Evolutionary conservation across 2,113 vertebrate genomes (phyloP).

Genomic region (Onychostruthus taczanowskii): DNA sequence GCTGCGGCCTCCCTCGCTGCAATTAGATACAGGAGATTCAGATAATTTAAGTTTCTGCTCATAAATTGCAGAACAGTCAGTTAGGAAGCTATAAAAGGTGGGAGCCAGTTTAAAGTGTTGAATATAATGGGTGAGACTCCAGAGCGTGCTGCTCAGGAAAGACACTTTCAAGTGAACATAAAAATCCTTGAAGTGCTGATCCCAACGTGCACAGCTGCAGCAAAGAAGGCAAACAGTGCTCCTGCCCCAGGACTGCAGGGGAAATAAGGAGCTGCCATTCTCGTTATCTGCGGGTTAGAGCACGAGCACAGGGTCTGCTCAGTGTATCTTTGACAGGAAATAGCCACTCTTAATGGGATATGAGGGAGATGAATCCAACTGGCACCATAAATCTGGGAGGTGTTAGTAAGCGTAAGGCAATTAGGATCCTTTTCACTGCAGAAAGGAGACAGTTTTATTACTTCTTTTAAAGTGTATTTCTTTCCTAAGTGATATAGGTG

Average conservation of each 20-base stretch:
- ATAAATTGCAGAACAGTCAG: background rate
- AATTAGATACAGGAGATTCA: slow-evolving; percentile 17
- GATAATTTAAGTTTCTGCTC: background rate
- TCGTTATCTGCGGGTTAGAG: background rate
- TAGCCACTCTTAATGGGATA: background rate
- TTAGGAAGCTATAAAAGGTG: slow-evolving; percentile 28
- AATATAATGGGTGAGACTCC: slow-evolving; percentile 12
- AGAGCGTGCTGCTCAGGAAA: background rate
- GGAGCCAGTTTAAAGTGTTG: background rate
- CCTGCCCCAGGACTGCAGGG: background rate
- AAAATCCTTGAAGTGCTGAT: slow-evolving; percentile 35
- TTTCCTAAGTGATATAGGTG: background rate
- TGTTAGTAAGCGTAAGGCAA: background rate
- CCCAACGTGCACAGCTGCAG: background rate
- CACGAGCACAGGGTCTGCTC: background rate
- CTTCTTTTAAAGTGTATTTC: background rate
- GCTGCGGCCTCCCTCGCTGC: background rate
- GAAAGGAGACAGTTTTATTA: slow-evolving; percentile 32
- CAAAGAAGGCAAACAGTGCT: background rate
- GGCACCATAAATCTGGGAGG: slow-evolving; percentile 36
- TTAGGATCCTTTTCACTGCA: background rate
- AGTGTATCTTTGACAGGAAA: slow-evolving; percentile 46
- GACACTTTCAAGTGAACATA: slow-evolving; percentile 44
- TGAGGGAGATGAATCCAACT: slow-evolving; percentile 36
- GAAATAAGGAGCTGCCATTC: slow-evolving; percentile 17